Percentiles rank a stretch among this genome's conserved stretches.
phyloP scores from a whole-genome alignment of 2,888 invertebrate genomes.

The Halictus quadricinctus region DNA sequence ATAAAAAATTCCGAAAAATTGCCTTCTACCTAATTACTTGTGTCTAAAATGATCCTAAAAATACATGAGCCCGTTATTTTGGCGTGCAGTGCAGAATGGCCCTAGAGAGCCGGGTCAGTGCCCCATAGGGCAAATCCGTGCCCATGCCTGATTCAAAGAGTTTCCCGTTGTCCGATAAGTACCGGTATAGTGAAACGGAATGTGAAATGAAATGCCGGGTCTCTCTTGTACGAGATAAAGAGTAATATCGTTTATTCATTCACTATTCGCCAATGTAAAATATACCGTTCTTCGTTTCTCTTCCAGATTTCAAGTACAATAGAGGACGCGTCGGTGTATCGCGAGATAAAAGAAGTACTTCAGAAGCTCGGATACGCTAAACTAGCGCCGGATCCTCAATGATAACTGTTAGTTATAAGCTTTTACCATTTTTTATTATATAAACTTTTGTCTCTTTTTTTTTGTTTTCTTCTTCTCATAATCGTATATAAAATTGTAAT shows the following conservation, averaged over 20 bases:
- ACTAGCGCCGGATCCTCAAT: constrained; percentile 87
- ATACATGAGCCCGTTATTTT: not conserved
- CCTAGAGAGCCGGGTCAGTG: not conserved
- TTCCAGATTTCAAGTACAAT: constrained; percentile 90
- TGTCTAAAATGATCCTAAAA: not conserved
- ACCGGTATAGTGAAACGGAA: not conserved
- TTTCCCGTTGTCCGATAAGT: not conserved
- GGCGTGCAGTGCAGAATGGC: not conserved
- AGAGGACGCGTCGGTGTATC: constrained; percentile 93
- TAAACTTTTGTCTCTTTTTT: constrained; percentile 28
- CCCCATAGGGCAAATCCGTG: not conserved
- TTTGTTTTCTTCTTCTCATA: constrained; percentile 25
- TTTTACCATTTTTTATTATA: constrained; percentile 46
- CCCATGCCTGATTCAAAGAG: not conserved
- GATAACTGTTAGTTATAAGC: constrained; percentile 28
- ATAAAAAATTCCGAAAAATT: not conserved
- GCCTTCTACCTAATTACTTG: not conserved
- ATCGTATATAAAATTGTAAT: constrained; percentile 52
- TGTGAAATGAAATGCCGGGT: constrained; percentile 9
- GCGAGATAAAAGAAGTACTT: constrained; percentile 89
- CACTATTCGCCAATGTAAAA: constrained; percentile 3
- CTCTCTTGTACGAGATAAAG: not conserved
- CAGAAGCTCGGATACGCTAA: constrained; percentile 89
- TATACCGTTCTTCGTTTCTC: constrained; percentile 12
- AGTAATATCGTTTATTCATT: constrained; percentile 26